Base-by-base conservation (phyloP, 2,113 vertebrate species). In the Haplotaxodon microlepis region DNA sequence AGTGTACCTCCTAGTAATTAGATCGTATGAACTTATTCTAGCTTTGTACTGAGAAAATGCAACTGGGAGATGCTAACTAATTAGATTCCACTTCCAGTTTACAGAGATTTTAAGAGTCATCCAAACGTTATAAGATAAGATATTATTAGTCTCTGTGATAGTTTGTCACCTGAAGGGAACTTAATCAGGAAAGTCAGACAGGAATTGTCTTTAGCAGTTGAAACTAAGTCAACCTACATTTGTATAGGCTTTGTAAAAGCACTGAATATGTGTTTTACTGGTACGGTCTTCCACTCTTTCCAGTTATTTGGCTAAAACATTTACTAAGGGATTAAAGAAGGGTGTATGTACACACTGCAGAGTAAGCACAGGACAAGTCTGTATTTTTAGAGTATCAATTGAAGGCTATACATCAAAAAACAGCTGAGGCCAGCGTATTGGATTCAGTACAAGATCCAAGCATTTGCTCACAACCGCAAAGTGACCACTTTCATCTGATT, bases 401-500 rank as follows among this genome's bases (percentile, higher is more conserved):
- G 59, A 90, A 85, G 45, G 40, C 84, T 86, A 85, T 84, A 83
- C 34, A 90, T 92, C 90, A 86, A 90, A 81, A 92, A 90, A 83
- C 29, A 86, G 93, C 93, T 94, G 91, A 95, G 82, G 66, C 76
- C 36, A 86, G 88, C 42, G 2, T 69, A 92, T 85, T 82, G 83
- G 89, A 90, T 84, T 82, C 81, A 90, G 66, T 81, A 85, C 89
- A 89, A 82, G 47, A 91, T 56, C 81, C 71, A 78, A 86, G 78
- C 42, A 59, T 82, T 87, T 53, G 45, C 61, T 90, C 88, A 86
- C 90, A 76, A 78, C 45, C 73, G 86, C n/a, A 88, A 88, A 90
- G 86, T 87, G 79, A 90, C 87, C 78, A 85, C 45, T 86, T 92
- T 88, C 53, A 90, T 88, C 89, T 61, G 71, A 59, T 89, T 89